Conservation (phyloP, 2,888 invertebrate genomes). For the Cybosia mesomella region DNA sequence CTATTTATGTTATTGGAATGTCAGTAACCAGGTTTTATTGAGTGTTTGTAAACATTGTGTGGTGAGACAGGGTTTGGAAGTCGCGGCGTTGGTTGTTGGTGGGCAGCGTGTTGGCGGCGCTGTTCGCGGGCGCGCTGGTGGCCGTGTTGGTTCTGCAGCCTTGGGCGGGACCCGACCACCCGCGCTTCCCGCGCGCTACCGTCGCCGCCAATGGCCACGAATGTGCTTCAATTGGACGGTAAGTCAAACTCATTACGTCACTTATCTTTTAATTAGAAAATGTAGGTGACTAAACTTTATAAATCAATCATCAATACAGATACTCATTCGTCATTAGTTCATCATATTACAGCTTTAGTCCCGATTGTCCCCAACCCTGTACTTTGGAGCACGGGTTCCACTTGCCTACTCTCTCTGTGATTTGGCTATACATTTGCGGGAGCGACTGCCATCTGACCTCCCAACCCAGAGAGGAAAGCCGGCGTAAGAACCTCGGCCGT, state of each 20-base stretch:
- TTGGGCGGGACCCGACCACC: slow-evolving; percentile 71
- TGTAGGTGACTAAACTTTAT: not conserved
- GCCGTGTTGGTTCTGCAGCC: slow-evolving; percentile 80
- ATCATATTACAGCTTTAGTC: too few relatives aligned
- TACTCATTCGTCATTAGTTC: not conserved
- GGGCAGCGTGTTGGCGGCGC: slow-evolving; percentile 76
- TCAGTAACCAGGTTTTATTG: not conserved
- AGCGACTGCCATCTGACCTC: too few relatives aligned
- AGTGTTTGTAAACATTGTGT: slow-evolving; percentile 13
- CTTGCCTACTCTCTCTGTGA: not conserved
- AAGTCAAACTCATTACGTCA: slow-evolving; percentile 28
- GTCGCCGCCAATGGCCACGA: slow-evolving; percentile 91
- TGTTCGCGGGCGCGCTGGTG: slow-evolving; percentile 77
- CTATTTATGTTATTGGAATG: not conserved
- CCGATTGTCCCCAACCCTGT: too few relatives aligned
- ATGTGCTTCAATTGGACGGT: slow-evolving; percentile 92
- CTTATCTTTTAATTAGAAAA: not conserved
- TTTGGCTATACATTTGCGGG: too few relatives aligned
- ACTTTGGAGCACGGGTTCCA: too few relatives aligned
- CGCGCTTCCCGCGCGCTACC: slow-evolving; percentile 84
- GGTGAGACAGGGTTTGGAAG: slow-evolving; percentile 54
- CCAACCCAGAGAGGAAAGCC: too few relatives aligned
- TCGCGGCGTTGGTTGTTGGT: slow-evolving; percentile 67
- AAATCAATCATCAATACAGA: too few relatives aligned
- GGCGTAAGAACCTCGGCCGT: too few relatives aligned